Conservation (phyloP, 2,888 invertebrate genomes). For the Drosophila koepferae region DNA sequence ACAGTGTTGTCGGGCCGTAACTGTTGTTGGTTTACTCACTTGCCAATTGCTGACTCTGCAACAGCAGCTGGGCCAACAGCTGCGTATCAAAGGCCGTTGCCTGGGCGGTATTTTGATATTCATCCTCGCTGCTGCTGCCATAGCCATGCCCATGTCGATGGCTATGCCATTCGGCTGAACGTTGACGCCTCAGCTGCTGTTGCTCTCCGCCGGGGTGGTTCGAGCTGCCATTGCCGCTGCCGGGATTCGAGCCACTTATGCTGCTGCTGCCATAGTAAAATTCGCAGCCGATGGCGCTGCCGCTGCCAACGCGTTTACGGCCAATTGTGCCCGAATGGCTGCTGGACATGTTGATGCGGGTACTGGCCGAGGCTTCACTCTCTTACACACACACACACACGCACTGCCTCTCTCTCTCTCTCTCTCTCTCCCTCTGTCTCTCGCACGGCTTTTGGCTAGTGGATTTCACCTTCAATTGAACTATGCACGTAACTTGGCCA, state of each 20-base stretch:
- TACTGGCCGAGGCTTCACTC: not conserved
- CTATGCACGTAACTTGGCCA: slow-evolving; percentile 64
- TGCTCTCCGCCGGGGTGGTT: slow-evolving; percentile 67
- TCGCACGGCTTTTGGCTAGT: not conserved
- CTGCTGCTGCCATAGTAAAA: slow-evolving; percentile 79
- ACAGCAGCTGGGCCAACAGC: slow-evolving; percentile 86
- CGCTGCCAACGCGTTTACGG: slow-evolving; percentile 84
- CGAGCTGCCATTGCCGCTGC: slow-evolving; percentile 35
- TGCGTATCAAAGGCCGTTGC: slow-evolving; percentile 86
- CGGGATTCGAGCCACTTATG: slow-evolving; percentile 36
- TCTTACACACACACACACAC: not conserved
- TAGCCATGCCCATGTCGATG: slow-evolving; percentile 85
- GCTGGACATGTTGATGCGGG: slow-evolving; percentile 82
- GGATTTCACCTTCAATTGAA: slow-evolving; percentile 68
- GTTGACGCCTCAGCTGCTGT: slow-evolving; percentile 85
- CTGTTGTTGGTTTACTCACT: slow-evolving; percentile 85
- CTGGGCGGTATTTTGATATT: slow-evolving; percentile 86
- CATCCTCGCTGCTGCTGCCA: slow-evolving; percentile 86
- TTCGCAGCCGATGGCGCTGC: slow-evolving; percentile 82
- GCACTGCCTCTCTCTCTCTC: not conserved
- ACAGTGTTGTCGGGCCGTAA: slow-evolving; percentile 4
- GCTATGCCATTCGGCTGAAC: slow-evolving; percentile 87
- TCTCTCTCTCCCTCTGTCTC: not conserved
- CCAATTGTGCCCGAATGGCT: slow-evolving; percentile 85
- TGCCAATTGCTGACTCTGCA: slow-evolving; percentile 87